Percentiles rank a stretch among this genome's conserved stretches.
These are phyloP conservation scores for Paguma larvata DNA, from an alignment of 2,797 vertebrate genomes.

Conservation along the genomic window DNA sequence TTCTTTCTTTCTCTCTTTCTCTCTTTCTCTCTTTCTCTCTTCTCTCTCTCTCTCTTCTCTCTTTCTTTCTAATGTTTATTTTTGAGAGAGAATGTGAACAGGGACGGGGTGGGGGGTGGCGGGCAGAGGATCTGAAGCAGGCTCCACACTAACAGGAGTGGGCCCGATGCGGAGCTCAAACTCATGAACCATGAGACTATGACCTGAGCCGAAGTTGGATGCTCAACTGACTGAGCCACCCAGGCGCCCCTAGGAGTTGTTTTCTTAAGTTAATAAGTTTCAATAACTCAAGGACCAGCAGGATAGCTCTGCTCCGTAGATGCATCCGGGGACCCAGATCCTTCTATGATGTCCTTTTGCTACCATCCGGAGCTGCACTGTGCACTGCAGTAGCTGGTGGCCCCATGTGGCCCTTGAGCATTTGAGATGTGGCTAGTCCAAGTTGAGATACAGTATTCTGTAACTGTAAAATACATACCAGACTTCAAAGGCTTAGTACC, in stretches of 20 bases:
- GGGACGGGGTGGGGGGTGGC: too few species aligned
- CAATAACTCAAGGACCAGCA: neutral
- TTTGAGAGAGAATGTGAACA: too few species aligned
- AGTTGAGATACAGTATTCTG: neutral
- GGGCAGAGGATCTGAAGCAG: too few species aligned
- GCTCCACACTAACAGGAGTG: too few species aligned
- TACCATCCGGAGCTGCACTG: neutral
- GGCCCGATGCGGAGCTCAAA: too few species aligned
- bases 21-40: too few species aligned
- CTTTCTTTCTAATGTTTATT: too few species aligned
- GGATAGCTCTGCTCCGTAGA: neutral
- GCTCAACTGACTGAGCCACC: too few species aligned
- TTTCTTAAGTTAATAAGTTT: neutral
- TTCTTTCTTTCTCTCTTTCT: too few species aligned
- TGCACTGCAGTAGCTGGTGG: rapidly evolving
- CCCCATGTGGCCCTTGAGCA: neutral
- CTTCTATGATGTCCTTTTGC: rapidly evolving
- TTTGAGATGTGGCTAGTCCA: neutral
- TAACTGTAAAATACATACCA: neutral
- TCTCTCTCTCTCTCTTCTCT: too few species aligned
- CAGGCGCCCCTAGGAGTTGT: neutral
- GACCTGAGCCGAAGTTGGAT: too few species aligned
- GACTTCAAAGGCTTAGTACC: neutral
- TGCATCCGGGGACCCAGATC: neutral
- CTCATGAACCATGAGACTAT: too few species aligned